Conservation (phyloP, 2,888 invertebrate species). For the Odontomyia ornata region DNA sequence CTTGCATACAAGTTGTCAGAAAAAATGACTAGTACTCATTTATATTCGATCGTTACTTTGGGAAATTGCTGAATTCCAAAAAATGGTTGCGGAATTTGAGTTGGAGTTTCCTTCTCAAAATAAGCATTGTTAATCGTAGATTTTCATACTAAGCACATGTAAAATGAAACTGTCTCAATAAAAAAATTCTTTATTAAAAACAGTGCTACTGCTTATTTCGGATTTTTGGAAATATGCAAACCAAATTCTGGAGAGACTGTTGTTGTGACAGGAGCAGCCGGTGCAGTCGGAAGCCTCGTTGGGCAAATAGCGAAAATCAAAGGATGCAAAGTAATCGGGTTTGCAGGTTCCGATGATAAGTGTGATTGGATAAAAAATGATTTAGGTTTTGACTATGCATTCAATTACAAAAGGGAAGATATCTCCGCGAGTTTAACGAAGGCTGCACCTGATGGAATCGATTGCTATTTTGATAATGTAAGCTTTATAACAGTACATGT, state of each 20-base stretch:
- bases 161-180: too few species aligned
- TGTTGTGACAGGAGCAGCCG: conserved; percentile 79
- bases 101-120: too few species aligned
- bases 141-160: too few species aligned
- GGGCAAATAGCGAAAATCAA: conserved; percentile 81
- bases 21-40: too few species aligned
- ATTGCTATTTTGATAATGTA: conserved; percentile 82
- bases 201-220: conserved; percentile 80
- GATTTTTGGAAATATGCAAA: conserved; percentile 74
- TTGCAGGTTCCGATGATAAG: conserved; percentile 78
- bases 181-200: too few species aligned
- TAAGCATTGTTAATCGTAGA: too few species aligned
- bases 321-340: conserved; percentile 75
- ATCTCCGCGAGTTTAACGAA: conserved; percentile 67
- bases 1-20: too few species aligned
- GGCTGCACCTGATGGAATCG: conserved; percentile 75
- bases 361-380: conserved; percentile 73
- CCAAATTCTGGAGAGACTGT: conserved; percentile 78
- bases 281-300: conserved; percentile 80
- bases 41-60: too few species aligned
- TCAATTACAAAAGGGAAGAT: conserved; percentile 76
- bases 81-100: too few species aligned
- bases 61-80: too few species aligned
- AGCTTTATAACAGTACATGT: not conserved
- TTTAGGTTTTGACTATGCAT: conserved; percentile 73